Percentiles rank a stretch among this genome's conserved stretches.
Evolutionary conservation across 2,797 vertebrate genomes (phyloP).

Genomic region (Gallinago stenura): DNA sequence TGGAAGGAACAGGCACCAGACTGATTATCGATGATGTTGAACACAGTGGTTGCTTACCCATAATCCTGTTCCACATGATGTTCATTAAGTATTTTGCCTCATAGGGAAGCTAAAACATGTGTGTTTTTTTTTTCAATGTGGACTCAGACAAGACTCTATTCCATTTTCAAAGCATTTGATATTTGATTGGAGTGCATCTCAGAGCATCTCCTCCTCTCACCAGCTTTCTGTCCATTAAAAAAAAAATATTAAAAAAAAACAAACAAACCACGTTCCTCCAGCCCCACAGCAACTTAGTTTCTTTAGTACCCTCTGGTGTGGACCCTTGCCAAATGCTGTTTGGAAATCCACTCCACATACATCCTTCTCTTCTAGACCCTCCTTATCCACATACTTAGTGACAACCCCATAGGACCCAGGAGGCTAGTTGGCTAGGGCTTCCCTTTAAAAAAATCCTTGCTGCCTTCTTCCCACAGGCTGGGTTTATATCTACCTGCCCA

Average conservation of each 20-base stretch:
- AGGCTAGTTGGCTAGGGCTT: neutral
- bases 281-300: neutral
- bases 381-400: neutral
- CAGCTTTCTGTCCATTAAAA: neutral
- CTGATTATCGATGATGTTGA: accelerated
- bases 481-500: neutral
- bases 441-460: neutral
- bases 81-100: neutral
- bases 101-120: neutral
- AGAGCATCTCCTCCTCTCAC: neutral
- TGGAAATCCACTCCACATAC: neutral
- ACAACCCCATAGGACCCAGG: neutral
- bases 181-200: neutral
- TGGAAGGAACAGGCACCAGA: neutral
- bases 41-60: neutral
- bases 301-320: neutral
- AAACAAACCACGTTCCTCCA: neutral
- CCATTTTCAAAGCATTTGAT: neutral
- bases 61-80: neutral
- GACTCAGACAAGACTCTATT: neutral
- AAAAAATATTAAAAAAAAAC: too few species aligned
- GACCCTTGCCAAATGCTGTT: neutral
- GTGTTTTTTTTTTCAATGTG: neutral
- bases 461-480: neutral
- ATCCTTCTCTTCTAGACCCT: neutral